Evolutionary conservation across 2,797 vertebrate species (phyloP).

Genomic region (Aselliscus stoliczkanus): DNA sequence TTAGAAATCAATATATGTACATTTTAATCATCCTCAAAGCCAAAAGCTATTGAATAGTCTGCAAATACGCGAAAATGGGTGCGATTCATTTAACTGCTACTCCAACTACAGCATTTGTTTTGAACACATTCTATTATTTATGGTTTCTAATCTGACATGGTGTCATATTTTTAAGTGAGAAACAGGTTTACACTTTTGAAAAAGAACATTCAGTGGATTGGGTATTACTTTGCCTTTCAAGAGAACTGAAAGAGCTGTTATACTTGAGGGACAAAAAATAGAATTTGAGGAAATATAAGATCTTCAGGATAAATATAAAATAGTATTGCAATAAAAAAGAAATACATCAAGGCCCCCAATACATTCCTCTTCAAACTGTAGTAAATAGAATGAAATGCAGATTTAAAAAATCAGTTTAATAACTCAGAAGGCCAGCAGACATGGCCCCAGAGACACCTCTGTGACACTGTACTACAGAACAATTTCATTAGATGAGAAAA

Average conservation of each 20-base stretch:
- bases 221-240: constrained; percentile 12
- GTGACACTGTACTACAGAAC: background rate
- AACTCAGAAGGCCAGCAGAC: background rate
- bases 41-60: constrained; percentile 39
- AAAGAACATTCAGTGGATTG: background rate
- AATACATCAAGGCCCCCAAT: background rate
- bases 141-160: constrained; percentile 30
- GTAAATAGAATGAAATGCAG: constrained; percentile 39
- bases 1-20: constrained; percentile 56
- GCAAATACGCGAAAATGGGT: background rate
- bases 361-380: background rate
- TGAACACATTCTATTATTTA: background rate
- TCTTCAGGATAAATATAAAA: background rate
- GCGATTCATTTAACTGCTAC: background rate
- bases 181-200: constrained; percentile 21
- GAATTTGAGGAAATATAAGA: constrained; percentile 26
- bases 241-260: background rate
- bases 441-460: background rate
- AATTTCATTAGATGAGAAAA: background rate
- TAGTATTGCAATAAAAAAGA: background rate
- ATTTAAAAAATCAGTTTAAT: background rate
- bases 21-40: constrained; percentile 53
- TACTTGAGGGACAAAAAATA: constrained; percentile 10
- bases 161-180: constrained; percentile 41
- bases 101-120: constrained; percentile 6